Evolutionary conservation across 2,113 vertebrate species (phyloP), one percentile per base, ranked within the genome.

Genomic region (Cephalopholis sonnerati): DNA sequence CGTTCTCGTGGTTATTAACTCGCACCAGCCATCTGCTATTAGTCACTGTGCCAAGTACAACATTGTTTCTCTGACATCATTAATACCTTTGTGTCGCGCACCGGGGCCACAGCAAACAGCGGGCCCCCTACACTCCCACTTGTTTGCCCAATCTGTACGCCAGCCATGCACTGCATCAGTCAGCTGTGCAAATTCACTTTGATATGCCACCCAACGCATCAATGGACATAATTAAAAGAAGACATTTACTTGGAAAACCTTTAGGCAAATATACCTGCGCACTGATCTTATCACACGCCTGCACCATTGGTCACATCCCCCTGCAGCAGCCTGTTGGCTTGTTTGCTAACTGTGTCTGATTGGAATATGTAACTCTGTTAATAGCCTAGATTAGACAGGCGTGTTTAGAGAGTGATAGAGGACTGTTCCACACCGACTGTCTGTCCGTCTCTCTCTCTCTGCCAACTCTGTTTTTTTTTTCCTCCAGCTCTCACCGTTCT

Each of bases 181-280:
- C 87, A 74, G 79, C 93, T 94, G 90, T 87, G 85, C 76, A 93
- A 91, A 93, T 78, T 76, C 79, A 67, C 79, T 89, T 70, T 59
- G 77, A 89, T 87, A 76, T 63, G 64, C 80, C 78, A 74, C 85
- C 73, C 87, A 77, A 71, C 29, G 82, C 92, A 86, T 91, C 87
- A 74, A 8, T 81, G 86, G 71, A 61, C 84, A 74, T 89, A 87
- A 94, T 93, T 92, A 90, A 92, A 90, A 91, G 54, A 76, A 85
- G 74, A 75, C 81, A 80, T 93, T 87, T 91, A 82, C 88, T 77
- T 29, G 36, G 74, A 86, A 83, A 90, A 80, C 66, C 79, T 84
- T 81, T 78, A 79, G 83, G 85, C 86, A 92, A 90, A 90, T 89
- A 81, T 81, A 92, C 84, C 86, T 90, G 83, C 24, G 39, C 83